Conservation (phyloP, 2,888 invertebrate genomes). For the Julus scandinavius region DNA sequence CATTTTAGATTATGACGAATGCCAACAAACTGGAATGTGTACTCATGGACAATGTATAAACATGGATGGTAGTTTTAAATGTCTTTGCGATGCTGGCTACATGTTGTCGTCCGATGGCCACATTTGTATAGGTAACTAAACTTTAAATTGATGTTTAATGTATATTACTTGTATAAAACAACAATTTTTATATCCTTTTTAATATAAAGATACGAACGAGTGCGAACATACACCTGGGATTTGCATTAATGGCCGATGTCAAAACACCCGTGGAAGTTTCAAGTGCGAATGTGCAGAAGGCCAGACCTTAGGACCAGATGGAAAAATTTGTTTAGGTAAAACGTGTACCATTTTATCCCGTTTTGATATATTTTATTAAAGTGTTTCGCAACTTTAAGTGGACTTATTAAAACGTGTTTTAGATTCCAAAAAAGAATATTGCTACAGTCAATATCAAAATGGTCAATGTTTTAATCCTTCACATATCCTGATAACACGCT, state of each 20-base stretch:
- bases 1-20: conserved; percentile 61
- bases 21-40: conserved; percentile 60
- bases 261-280: conserved; percentile 84
- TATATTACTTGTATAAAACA: not conserved
- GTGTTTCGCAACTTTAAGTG: not conserved
- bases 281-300: conserved; percentile 76
- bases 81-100: conserved; percentile 76
- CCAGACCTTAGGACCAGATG: conserved; percentile 79
- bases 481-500: conserved; percentile 80
- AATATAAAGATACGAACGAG: conserved; percentile 78
- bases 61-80: conserved; percentile 70
- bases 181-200: not conserved
- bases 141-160: not conserved
- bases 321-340: conserved; percentile 79
- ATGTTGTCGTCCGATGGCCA: conserved; percentile 73
- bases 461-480: conserved; percentile 83
- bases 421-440: conserved; percentile 85
- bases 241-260: conserved; percentile 78
- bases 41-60: conserved; percentile 61
- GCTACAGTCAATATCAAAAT: conserved; percentile 81
- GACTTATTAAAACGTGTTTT: conserved; percentile 18
- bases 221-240: conserved; percentile 74
- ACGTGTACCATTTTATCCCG: no score
- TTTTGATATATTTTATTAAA: not conserved
- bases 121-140: conserved; percentile 72